These are phyloP conservation scores for Halictus ligatus DNA, from an alignment of 2,888 invertebrate species.

Conservation along the genomic window DNA sequence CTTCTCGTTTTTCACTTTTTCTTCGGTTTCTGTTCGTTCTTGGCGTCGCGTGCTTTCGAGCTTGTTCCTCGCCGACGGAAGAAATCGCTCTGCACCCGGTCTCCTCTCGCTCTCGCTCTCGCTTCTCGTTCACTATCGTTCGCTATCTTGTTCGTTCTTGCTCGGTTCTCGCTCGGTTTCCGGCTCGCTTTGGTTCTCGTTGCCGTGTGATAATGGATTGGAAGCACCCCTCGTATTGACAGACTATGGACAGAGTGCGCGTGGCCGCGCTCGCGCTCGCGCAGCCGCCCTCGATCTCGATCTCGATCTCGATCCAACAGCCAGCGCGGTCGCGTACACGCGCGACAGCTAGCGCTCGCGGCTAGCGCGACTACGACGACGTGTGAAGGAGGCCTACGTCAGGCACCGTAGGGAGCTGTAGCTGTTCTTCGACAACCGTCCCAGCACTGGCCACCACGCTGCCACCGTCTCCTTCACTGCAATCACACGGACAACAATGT, in stretches of 20 bases:
- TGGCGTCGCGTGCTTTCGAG: slow-evolving; percentile 20
- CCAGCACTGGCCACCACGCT: slow-evolving; percentile 83
- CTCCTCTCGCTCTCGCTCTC: slow-evolving; percentile 30
- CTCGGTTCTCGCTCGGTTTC: not conserved
- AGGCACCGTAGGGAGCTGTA: slow-evolving; percentile 80
- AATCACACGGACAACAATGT: slow-evolving; percentile 71
- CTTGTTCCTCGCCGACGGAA: slow-evolving; percentile 28
- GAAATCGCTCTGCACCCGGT: slow-evolving; percentile 26
- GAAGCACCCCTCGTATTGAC: slow-evolving; percentile 70
- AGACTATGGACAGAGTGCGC: slow-evolving; percentile 66
- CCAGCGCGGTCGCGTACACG: slow-evolving; percentile 42
- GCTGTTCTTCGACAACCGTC: slow-evolving; percentile 78
- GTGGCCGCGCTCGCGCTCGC: slow-evolving; percentile 41
- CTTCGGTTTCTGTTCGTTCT: slow-evolving; percentile 16
- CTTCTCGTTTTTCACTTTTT: not conserved
- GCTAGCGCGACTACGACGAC: slow-evolving; percentile 67
- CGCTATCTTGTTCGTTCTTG: not conserved
- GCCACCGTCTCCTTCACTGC: slow-evolving; percentile 87
- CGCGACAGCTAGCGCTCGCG: slow-evolving; percentile 31
- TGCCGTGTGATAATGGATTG: slow-evolving; percentile 51
- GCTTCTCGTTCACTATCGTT: slow-evolving; percentile 42
- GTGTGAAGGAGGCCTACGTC: slow-evolving; percentile 82
- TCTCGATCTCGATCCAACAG: slow-evolving; percentile 9
- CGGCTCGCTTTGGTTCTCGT: slow-evolving; percentile 11
- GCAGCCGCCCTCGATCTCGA: slow-evolving; percentile 28